These are phyloP conservation scores for Perodicticus potto DNA, from an alignment of 2,797 vertebrate species.

Conservation along the genomic window DNA sequence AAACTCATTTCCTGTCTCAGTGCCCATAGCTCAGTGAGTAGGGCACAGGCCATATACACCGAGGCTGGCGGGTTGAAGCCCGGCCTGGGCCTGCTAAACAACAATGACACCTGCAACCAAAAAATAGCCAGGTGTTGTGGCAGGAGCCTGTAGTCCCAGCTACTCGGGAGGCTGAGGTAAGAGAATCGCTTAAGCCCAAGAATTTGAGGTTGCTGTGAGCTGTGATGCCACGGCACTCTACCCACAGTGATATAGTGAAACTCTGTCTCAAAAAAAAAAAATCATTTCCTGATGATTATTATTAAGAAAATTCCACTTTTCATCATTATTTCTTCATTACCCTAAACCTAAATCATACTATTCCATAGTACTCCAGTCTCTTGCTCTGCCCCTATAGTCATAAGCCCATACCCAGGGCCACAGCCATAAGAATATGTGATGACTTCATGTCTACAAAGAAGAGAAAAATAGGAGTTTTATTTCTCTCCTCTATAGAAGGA, in stretches of 20 bases:
- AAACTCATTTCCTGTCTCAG: not conserved
- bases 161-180: too few relatives aligned
- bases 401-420: not conserved
- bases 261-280: not conserved
- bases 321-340: not conserved
- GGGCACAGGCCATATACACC: too few relatives aligned
- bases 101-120: too few relatives aligned
- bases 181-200: too few relatives aligned
- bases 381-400: not conserved
- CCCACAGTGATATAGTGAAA: too few relatives aligned
- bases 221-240: too few relatives aligned
- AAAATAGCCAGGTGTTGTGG: too few relatives aligned
- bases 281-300: constrained; percentile 40
- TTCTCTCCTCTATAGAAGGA: not conserved
- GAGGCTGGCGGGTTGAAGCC: too few relatives aligned
- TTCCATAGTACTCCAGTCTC: not conserved
- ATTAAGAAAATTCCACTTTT: not conserved
- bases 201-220: too few relatives aligned
- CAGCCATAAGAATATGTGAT: not conserved
- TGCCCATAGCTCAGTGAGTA: too few relatives aligned
- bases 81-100: too few relatives aligned
- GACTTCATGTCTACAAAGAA: not conserved
- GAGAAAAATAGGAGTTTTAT: not conserved
- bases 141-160: too few relatives aligned
- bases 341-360: not conserved